These are phyloP conservation scores for Hephaestus fuliginosus DNA, from an alignment of 2,797 vertebrate species.

Conservation along the genomic window DNA sequence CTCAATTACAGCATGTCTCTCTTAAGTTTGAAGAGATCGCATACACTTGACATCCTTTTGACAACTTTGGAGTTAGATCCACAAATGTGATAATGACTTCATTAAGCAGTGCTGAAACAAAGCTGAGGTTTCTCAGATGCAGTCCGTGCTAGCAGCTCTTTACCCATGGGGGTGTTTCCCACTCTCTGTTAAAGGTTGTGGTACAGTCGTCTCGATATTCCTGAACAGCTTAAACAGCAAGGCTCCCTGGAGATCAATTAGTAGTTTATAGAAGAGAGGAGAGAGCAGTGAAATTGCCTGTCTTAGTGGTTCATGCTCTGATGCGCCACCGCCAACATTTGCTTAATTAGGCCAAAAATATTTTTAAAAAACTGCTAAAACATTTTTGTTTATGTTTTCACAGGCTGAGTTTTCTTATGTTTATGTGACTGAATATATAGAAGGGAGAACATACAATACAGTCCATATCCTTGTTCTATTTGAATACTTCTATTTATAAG, in stretches of 20 bases:
- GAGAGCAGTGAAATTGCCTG: constrained; percentile 76
- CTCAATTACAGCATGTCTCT: neutral
- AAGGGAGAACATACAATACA: no score
- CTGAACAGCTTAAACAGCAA: constrained; percentile 79
- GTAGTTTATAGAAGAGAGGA: constrained; percentile 80
- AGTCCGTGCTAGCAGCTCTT: constrained; percentile 34
- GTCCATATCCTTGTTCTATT: neutral
- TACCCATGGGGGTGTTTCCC: constrained; percentile 52
- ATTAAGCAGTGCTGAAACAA: constrained; percentile 47
- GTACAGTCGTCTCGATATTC: constrained; percentile 71
- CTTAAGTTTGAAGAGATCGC: constrained; percentile 15
- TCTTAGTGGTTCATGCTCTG: constrained; percentile 80
- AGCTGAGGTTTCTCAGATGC: constrained; percentile 42
- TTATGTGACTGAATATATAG: constrained; percentile 38
- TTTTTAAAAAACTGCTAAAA: constrained; percentile 63
- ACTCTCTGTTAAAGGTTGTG: constrained; percentile 67
- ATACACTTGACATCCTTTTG: constrained; percentile 30
- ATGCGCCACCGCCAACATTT: constrained; percentile 62
- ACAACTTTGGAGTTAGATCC: constrained; percentile 42
- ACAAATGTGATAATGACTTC: constrained; percentile 56
- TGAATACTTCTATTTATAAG: neutral
- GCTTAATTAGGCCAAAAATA: constrained; percentile 82
- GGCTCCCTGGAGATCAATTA: constrained; percentile 86
- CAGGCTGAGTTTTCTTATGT: constrained; percentile 32
- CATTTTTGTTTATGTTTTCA: constrained; percentile 63